Conservation (phyloP, 2,888 invertebrate species). For the Gibbula magus region DNA sequence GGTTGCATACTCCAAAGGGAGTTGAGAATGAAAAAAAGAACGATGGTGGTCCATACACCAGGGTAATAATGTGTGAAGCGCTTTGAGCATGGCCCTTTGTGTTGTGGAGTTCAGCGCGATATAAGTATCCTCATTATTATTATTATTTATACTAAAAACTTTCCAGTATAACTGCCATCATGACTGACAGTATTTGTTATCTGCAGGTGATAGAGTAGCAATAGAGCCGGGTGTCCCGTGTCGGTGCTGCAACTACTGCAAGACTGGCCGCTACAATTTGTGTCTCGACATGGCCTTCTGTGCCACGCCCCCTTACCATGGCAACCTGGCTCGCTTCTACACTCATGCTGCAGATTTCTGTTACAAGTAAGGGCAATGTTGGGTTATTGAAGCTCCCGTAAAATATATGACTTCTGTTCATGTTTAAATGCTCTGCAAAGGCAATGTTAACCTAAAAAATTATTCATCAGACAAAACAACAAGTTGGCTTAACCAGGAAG, state of each 20-base stretch:
- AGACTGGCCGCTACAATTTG: slow-evolving; percentile 91
- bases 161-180: too few relatives aligned
- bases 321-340: slow-evolving; percentile 90
- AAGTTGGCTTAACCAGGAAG: too few relatives aligned
- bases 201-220: slow-evolving; percentile 89
- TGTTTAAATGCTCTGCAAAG: not conserved
- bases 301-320: slow-evolving; percentile 96
- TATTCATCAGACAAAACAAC: too few relatives aligned
- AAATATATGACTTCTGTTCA: not conserved
- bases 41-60: too few relatives aligned
- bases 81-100: too few relatives aligned
- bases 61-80: too few relatives aligned
- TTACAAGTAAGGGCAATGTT: slow-evolving; percentile 74
- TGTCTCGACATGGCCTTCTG: slow-evolving; percentile 91
- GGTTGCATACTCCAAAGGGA: too few relatives aligned
- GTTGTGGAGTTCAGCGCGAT: too few relatives aligned
- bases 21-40: too few relatives aligned
- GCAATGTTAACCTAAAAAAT: not conserved
- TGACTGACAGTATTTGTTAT: too few relatives aligned
- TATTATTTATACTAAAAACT: too few relatives aligned
- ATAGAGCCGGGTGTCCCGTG: slow-evolving; percentile 94
- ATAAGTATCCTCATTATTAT: too few relatives aligned
- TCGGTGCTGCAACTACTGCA: slow-evolving; percentile 88
- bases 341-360: slow-evolving; percentile 84
- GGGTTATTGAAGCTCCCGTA: not conserved